These are phyloP conservation scores for Rhogogaster chlorosoma DNA, from an alignment of 2,888 invertebrate genomes.

Conservation along the genomic window DNA sequence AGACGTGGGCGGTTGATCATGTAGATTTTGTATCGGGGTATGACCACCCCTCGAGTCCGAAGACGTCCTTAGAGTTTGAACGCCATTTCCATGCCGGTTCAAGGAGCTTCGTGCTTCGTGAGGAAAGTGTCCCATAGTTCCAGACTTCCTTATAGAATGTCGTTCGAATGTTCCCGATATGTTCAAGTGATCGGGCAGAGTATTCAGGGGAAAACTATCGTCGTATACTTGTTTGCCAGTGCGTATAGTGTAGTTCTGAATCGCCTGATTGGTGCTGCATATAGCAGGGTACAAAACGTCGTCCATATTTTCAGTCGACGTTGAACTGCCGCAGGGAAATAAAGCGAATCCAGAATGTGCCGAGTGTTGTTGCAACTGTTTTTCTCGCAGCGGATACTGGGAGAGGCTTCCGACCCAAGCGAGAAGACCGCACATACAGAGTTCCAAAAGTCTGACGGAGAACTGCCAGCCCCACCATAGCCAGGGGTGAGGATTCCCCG, in stretches of 20 bases:
- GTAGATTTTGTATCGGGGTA: constrained; percentile 74
- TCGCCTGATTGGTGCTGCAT: constrained; percentile 91
- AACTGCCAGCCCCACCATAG: constrained; percentile 96
- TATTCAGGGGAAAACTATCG: constrained; percentile 82
- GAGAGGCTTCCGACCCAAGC: constrained; percentile 92
- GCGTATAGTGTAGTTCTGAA: constrained; percentile 90
- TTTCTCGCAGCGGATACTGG: constrained; percentile 83
- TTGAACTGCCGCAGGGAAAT: constrained; percentile 89
- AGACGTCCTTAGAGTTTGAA: constrained; percentile 79
- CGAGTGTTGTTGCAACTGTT: constrained; percentile 77
- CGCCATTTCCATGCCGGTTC: constrained; percentile 78
- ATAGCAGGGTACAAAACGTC: constrained; percentile 92
- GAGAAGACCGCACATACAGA: constrained; percentile 91
- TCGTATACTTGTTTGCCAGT: constrained; percentile 89
- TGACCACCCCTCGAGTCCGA: constrained; percentile 72
- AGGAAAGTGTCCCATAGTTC: constrained; percentile 81
- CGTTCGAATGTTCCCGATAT: constrained; percentile 75
- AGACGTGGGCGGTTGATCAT: constrained; percentile 79
- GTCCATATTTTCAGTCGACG: constrained; percentile 90
- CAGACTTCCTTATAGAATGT: constrained; percentile 80
- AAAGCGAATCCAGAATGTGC: constrained; percentile 86
- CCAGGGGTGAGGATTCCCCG: constrained; percentile 82
- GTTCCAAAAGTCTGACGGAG: constrained; percentile 90
- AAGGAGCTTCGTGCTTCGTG: constrained; percentile 76
- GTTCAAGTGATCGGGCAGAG: constrained; percentile 76